phyloP scores from a whole-genome alignment of 2,888 invertebrate species.

The Nowickia ferox region DNA sequence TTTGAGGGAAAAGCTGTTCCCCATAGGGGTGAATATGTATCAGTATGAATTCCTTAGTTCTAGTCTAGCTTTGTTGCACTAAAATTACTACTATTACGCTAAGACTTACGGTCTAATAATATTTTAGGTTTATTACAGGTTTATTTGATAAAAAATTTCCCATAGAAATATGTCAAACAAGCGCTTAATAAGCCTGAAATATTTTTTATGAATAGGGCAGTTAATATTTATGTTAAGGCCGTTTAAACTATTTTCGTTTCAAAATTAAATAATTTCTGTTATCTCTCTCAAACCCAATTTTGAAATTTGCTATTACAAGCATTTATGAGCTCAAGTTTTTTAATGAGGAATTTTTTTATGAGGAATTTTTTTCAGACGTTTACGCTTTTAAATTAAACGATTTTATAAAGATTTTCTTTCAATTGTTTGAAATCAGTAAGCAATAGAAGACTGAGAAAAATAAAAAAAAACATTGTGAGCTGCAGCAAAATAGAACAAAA shows the following conservation, averaged over 20 bases:
- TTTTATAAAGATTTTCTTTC: conserved; percentile 1
- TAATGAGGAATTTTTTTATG: neutral
- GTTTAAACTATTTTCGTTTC: neutral
- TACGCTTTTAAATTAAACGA: conserved; percentile 11
- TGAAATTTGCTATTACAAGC: neutral
- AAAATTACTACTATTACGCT: too few relatives aligned
- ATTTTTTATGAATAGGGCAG: too few relatives aligned
- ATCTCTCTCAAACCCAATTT: neutral
- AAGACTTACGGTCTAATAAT: too few relatives aligned
- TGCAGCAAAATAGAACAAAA: conserved; percentile 7
- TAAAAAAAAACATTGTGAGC: neutral
- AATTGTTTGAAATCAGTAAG: conserved; percentile 4
- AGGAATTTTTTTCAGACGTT: neutral
- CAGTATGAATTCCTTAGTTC: too few relatives aligned
- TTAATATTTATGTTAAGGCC: neutral
- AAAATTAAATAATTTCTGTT: neutral
- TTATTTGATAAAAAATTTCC: too few relatives aligned
- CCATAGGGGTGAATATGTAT: too few relatives aligned
- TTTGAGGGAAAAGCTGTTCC: too few relatives aligned
- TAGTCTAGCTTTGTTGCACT: too few relatives aligned
- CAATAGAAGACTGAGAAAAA: neutral
- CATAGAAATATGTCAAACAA: too few relatives aligned
- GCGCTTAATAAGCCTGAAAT: too few relatives aligned
- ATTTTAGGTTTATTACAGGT: too few relatives aligned
- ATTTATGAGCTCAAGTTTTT: neutral